Percentiles rank a stretch among this genome's conserved stretches.
Conservation (phyloP, 2,113 vertebrate genomes). For the Etia nguti region DNA sequence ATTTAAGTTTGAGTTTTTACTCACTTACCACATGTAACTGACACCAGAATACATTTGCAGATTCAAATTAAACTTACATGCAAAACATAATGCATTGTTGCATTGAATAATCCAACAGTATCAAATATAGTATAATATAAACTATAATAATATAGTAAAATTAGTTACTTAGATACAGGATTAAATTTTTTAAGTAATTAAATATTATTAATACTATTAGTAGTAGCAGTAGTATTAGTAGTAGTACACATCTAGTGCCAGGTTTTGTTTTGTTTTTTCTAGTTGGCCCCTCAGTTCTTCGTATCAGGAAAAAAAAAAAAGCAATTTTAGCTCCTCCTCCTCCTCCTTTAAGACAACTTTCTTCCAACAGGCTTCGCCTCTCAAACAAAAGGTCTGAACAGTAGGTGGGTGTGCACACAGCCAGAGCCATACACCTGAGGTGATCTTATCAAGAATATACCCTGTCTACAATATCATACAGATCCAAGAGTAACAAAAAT, state of each 20-base stretch:
- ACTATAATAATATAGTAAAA: background rate
- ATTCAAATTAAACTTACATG: background rate
- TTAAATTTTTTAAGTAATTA: background rate
- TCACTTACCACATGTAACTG: background rate
- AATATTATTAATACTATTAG: background rate
- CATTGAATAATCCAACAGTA: background rate
- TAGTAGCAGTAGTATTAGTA: background rate
- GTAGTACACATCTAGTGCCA: background rate
- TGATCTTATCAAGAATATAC: background rate
- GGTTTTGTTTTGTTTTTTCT: too few species aligned
- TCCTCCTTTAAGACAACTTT: background rate
- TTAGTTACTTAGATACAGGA: background rate
- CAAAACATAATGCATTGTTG: background rate
- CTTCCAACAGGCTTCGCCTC: background rate
- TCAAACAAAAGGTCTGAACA: background rate
- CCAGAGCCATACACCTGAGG: background rate
- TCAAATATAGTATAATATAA: background rate
- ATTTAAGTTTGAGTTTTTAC: background rate
- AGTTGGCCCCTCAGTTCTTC: background rate
- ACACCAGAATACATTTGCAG: background rate
- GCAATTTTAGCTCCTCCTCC: background rate
- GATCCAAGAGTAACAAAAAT: background rate
- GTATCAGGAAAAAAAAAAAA: background rate
- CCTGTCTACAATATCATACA: background rate
- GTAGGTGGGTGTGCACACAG: accelerated